Evolutionary conservation across 2,113 vertebrate genomes (phyloP).

Genomic region (Isurus oxyrinchus): DNA sequence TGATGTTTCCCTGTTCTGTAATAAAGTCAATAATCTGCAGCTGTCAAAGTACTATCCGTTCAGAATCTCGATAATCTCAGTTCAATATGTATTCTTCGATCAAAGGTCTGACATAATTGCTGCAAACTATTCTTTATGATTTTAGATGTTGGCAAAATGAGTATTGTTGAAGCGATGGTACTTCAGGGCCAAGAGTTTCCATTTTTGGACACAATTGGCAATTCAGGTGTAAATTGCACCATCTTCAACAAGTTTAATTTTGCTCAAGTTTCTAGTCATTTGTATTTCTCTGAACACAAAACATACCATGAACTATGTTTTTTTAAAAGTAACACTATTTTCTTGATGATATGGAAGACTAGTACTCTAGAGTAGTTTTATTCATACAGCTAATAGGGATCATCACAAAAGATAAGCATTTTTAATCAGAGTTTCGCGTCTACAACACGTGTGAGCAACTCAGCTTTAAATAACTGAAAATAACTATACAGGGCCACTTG

Average conservation of each 20-base stretch:
- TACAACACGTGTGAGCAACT: background rate
- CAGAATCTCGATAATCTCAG: background rate
- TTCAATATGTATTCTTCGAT: background rate
- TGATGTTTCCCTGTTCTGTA: background rate
- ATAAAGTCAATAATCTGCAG: background rate
- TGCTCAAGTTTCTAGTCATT: background rate
- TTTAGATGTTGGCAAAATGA: background rate
- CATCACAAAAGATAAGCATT: background rate
- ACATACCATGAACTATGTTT: too few relatives aligned
- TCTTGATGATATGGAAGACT: background rate
- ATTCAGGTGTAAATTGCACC: background rate
- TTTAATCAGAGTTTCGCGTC: background rate
- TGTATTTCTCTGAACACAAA: background rate
- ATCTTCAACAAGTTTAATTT: background rate
- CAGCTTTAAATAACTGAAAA: background rate
- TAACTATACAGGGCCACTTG: background rate
- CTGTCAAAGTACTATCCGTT: background rate
- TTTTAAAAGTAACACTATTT: background rate
- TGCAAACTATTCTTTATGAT: background rate
- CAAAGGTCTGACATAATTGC: background rate
- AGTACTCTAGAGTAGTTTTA: background rate
- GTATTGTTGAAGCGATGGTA: background rate
- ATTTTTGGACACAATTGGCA: background rate
- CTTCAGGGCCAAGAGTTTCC: background rate
- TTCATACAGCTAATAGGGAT: background rate